phyloP scores from a whole-genome alignment of 1,140 invertebrate genomes.

The Linepithema humile region DNA sequence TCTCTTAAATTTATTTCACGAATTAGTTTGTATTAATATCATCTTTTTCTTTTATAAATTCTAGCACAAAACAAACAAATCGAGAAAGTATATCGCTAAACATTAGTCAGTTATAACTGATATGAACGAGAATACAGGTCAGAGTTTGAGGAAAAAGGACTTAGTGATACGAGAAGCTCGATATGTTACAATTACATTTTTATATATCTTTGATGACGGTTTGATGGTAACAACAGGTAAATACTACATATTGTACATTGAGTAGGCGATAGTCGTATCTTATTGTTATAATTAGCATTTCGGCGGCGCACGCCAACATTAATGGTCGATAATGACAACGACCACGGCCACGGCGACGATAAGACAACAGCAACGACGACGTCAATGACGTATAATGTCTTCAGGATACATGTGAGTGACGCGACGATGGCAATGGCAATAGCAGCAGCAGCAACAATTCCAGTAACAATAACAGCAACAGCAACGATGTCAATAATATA shows the following conservation, averaged over 20 bases:
- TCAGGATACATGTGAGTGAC: too few relatives aligned
- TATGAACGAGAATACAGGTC: neutral
- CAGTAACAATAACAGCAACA: constrained; percentile 70
- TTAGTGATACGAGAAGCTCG: constrained; percentile 25
- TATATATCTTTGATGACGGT: constrained; percentile 85
- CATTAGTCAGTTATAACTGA: constrained; percentile 8
- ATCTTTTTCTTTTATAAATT: constrained; percentile 4
- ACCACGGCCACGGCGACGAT: constrained; percentile 48
- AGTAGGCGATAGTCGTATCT: constrained; percentile 84
- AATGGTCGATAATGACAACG: constrained; percentile 44
- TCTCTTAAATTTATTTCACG: constrained; percentile 19
- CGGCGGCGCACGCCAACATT: constrained; percentile 54
- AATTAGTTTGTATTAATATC: neutral
- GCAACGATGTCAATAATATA: constrained; percentile 65
- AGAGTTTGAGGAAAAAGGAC: constrained; percentile 9
- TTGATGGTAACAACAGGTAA: constrained; percentile 85
- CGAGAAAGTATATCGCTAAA: neutral
- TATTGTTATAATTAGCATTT: constrained; percentile 77
- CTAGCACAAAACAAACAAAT: neutral
- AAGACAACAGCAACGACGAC: constrained; percentile 64
- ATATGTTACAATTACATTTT: constrained; percentile 84
- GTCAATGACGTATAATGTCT: too few relatives aligned
- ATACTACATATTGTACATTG: constrained; percentile 86
- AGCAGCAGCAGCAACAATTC: constrained; percentile 65
- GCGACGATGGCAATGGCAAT: constrained; percentile 64